Conservation (phyloP, 2,113 vertebrate species). For the Calidris pugnax region DNA sequence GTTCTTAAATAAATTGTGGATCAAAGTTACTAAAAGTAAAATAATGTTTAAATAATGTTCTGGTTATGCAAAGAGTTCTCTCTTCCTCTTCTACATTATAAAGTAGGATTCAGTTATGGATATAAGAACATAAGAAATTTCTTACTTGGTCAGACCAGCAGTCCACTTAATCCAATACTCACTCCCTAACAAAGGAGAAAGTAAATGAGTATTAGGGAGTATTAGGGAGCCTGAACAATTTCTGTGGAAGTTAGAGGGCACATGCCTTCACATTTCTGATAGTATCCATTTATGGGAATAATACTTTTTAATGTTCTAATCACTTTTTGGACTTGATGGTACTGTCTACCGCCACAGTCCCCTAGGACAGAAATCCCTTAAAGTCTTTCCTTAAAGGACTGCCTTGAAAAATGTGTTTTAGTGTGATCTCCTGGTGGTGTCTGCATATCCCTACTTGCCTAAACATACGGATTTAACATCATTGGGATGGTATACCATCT, state of each 20-base stretch:
- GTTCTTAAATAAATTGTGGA: neutral
- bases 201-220: neutral
- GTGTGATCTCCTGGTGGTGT: neutral
- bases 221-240: neutral
- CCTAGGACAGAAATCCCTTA: neutral
- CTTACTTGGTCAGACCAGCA: neutral
- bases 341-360: neutral
- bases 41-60: neutral
- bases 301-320: neutral
- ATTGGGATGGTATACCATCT: neutral
- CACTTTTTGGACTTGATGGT: neutral
- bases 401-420: neutral
- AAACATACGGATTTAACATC: neutral
- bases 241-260: neutral
- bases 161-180: neutral
- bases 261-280: neutral
- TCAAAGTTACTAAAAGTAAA: neutral
- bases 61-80: neutral
- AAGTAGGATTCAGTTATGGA: neutral
- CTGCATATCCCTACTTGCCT: neutral
- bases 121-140: neutral
- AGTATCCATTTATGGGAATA: neutral
- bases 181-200: neutral
- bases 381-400: neutral
- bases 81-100: neutral